A percentile compares a stretch with the other conserved stretches of the same genome.
phyloP scores from a whole-genome alignment of 2,113 vertebrate genomes.

The Nyctibius bracteatus region DNA sequence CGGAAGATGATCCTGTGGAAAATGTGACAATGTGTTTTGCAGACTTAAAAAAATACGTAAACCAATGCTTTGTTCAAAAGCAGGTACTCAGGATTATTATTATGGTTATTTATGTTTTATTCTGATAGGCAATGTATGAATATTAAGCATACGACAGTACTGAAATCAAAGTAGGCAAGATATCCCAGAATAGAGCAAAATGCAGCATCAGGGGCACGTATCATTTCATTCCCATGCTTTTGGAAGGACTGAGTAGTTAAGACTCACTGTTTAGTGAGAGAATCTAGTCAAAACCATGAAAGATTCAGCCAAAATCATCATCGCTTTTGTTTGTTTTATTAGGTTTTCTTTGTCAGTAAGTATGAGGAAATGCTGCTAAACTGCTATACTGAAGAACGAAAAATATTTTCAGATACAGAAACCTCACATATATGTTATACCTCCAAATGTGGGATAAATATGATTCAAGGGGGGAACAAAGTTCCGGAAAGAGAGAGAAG shows the following conservation, averaged over 20 bases:
- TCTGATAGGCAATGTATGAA: not conserved
- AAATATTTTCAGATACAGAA: constrained; percentile 37
- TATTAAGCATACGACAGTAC: not conserved
- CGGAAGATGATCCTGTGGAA: constrained; percentile 34
- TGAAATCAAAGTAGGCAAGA: not conserved
- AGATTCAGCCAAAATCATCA: constrained; percentile 36
- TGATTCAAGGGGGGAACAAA: constrained; percentile 6
- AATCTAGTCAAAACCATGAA: constrained; percentile 32
- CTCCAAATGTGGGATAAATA: not conserved
- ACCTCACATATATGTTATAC: not conserved
- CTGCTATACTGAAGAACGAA: not conserved
- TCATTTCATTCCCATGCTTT: not conserved
- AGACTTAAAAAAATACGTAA: not conserved
- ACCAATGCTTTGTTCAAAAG: not conserved
- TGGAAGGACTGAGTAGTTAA: not conserved
- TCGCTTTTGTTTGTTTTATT: not conserved
- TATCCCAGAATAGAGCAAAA: not conserved
- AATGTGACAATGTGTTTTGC: constrained; percentile 30
- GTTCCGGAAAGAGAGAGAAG: not conserved
- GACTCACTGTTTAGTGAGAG: constrained; percentile 1
- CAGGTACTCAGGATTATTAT: not conserved
- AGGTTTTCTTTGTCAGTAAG: constrained; percentile 14
- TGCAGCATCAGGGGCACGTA: not conserved
- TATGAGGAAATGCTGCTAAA: constrained; percentile 3
- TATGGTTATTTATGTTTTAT: not conserved